These are phyloP conservation scores for Chelon labrosus DNA, from an alignment of 2,797 vertebrate genomes.

Conservation along the genomic window DNA sequence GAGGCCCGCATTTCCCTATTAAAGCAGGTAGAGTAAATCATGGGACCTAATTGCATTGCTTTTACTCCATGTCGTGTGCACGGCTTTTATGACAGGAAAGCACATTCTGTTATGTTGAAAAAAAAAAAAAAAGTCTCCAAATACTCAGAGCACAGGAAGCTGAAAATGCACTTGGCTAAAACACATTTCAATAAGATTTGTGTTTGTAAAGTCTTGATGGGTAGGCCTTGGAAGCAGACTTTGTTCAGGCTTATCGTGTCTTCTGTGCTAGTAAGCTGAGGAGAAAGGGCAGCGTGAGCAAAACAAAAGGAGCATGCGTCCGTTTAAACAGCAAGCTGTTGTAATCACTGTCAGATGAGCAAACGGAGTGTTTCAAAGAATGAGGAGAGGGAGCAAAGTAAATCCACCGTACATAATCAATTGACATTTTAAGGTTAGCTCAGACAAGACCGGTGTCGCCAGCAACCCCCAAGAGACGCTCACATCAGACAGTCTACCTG, in stretches of 20 bases:
- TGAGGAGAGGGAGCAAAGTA: slow-evolving; percentile 28
- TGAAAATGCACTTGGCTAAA: slow-evolving; percentile 11
- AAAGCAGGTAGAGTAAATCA: slow-evolving; percentile 80
- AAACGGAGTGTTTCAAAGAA: slow-evolving; percentile 32
- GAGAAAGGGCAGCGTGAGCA: slow-evolving; percentile 52
- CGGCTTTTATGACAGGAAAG: slow-evolving; percentile 51
- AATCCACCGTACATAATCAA: slow-evolving; percentile 65
- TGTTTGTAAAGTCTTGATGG: slow-evolving; percentile 38
- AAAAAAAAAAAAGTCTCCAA: slow-evolving; percentile 10
- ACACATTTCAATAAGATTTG: slow-evolving; percentile 42
- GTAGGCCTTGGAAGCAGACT: slow-evolving; percentile 69
- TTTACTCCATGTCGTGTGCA: slow-evolving; percentile 55
- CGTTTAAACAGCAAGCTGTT: slow-evolving; percentile 38
- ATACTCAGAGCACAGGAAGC: background rate
- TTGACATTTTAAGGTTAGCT: slow-evolving; percentile 48
- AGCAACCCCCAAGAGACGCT: slow-evolving; percentile 41
- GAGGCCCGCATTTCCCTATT: slow-evolving; percentile 70
- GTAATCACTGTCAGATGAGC: slow-evolving; percentile 63
- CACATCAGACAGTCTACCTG: slow-evolving; percentile 27
- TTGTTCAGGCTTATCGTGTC: slow-evolving; percentile 72
- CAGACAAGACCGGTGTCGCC: slow-evolving; percentile 59
- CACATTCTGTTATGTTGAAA: slow-evolving; percentile 7
- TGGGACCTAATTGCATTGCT: slow-evolving; percentile 78
- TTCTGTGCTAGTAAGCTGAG: slow-evolving; percentile 43
- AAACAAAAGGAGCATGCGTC: slow-evolving; percentile 28